phyloP scores from a whole-genome alignment of 2,888 invertebrate species.

The Coelinius sp. region DNA sequence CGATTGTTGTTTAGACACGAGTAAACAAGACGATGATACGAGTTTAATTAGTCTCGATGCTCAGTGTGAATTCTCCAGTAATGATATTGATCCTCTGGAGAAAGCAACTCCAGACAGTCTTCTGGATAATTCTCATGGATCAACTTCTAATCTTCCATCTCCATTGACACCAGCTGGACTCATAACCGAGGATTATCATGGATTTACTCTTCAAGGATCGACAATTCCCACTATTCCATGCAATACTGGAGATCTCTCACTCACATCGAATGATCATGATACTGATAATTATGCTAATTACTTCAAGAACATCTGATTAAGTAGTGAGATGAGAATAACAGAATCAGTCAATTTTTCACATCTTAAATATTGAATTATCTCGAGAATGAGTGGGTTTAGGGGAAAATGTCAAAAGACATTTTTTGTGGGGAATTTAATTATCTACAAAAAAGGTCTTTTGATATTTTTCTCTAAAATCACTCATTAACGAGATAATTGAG shows the following conservation, averaged over 20 bases:
- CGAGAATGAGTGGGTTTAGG: neutral
- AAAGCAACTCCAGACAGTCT: conserved; percentile 55
- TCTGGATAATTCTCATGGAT: conserved; percentile 56
- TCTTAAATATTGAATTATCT: neutral
- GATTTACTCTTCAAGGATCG: conserved; percentile 75
- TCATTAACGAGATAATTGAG: too few species aligned
- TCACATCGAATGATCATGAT: conserved; percentile 54
- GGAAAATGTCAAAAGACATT: neutral
- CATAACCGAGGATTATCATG: conserved; percentile 74
- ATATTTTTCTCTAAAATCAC: too few species aligned
- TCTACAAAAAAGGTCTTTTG: too few species aligned
- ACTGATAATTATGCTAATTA: conserved; percentile 57
- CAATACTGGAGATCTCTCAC: conserved; percentile 74
- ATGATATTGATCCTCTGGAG: conserved; percentile 54
- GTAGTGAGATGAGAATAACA: too few species aligned
- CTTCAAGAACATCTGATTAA: conserved; percentile 60
- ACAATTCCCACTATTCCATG: conserved; percentile 79
- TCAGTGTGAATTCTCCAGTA: conserved; percentile 57
- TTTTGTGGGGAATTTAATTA: too few species aligned
- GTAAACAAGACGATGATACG: conserved; percentile 65
- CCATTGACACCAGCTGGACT: conserved; percentile 68
- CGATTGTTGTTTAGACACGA: conserved; percentile 61
- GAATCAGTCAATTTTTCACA: neutral
- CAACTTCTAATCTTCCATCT: conserved; percentile 60
- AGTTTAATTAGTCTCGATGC: conserved; percentile 68